phyloP scores from a whole-genome alignment of 2,113 vertebrate genomes.

The Alosa alosa region DNA sequence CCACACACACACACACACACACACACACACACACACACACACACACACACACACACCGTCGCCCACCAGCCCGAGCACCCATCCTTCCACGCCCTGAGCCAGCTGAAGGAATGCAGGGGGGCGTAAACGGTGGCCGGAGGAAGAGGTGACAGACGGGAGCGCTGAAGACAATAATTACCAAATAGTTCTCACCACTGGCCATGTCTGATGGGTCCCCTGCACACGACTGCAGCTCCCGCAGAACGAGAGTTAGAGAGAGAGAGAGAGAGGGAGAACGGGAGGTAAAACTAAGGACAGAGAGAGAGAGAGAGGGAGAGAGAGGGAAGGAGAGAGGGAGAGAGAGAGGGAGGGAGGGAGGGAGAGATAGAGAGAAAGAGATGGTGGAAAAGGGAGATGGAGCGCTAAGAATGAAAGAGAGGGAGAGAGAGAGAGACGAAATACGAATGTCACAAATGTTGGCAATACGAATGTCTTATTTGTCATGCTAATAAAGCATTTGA shows the following conservation, averaged over 20 bases:
- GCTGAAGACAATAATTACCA: slow-evolving; percentile 73
- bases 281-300: not conserved
- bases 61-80: slow-evolving; percentile 27
- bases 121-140: slow-evolving; percentile 67
- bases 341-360: not conserved
- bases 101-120: slow-evolving; percentile 62
- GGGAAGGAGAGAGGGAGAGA: too few species aligned
- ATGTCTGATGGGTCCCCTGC: slow-evolving; percentile 60
- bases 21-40: not conserved
- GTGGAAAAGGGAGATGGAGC: not conserved
- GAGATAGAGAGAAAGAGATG: not conserved
- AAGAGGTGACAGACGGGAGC: slow-evolving; percentile 70
- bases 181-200: slow-evolving; percentile 68
- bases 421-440: not conserved
- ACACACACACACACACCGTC: not conserved
- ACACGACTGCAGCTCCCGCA: slow-evolving; percentile 30
- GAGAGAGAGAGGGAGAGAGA: not conserved
- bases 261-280: not conserved
- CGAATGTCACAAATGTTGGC: too few species aligned
- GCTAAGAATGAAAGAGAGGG: not conserved
- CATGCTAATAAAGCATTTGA: too few species aligned
- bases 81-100: slow-evolving; percentile 56
- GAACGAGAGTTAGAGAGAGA: not conserved
- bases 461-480: too few species aligned
- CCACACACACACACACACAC: not conserved